Conservation (phyloP, 2,888 invertebrate genomes). For the Mellilla xanthometata region DNA sequence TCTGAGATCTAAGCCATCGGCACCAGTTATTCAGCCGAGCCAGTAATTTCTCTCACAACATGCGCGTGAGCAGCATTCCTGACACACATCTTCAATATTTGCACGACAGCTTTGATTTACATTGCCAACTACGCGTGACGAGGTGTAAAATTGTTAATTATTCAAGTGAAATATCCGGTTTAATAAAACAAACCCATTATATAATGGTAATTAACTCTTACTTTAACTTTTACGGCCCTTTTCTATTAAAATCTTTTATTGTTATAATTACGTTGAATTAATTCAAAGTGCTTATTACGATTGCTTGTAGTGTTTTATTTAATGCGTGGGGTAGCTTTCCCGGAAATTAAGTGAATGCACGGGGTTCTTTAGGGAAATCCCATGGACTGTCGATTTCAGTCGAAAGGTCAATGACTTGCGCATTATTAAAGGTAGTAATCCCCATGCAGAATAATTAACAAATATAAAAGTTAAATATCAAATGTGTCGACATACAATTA, state of each 20-base stretch:
- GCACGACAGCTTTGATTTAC: constrained; percentile 19
- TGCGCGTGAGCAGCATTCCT: constrained; percentile 34
- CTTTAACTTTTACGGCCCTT: constrained; percentile 1
- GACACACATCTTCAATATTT: constrained; percentile 29
- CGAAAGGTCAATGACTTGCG: constrained; percentile 18
- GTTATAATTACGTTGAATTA: neutral
- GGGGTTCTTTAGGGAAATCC: constrained; percentile 33
- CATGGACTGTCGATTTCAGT: constrained; percentile 26
- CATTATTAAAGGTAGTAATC: neutral
- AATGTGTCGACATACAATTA: no score
- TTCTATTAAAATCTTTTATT: neutral
- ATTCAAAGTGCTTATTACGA: constrained; percentile 2
- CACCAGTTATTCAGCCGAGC: constrained; percentile 16
- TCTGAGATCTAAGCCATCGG: neutral
- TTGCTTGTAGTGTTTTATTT: neutral
- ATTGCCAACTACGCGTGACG: constrained; percentile 20
- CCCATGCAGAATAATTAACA: no score
- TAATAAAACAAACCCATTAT: constrained; percentile 10
- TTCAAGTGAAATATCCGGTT: constrained; percentile 26
- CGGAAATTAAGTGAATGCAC: constrained; percentile 2
- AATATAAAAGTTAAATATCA: no score
- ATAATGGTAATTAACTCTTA: constrained; percentile 17
- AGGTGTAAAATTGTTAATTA: constrained; percentile 15
- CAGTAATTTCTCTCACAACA: constrained; percentile 38
- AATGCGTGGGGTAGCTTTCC: neutral